phyloP scores from a whole-genome alignment of 1,140 invertebrate genomes.

The Platyscapa corneri region DNA sequence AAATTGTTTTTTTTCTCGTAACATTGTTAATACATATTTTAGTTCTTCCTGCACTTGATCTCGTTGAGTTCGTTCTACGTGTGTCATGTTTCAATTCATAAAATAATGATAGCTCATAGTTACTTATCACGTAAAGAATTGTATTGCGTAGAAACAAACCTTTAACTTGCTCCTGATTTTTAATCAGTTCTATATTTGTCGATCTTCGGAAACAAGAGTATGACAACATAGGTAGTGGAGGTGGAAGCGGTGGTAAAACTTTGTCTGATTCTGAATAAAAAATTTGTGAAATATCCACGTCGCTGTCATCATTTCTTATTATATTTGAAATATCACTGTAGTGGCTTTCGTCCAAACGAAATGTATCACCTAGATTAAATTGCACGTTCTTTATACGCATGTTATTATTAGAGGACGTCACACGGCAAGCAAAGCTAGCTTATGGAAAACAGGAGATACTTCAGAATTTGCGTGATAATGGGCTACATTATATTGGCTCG shows the following conservation, averaged over 20 bases:
- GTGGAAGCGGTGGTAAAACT: constrained; percentile 33
- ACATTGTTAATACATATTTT: constrained; percentile 41
- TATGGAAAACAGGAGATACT: no score
- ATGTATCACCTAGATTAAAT: constrained; percentile 39
- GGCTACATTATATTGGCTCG: no score
- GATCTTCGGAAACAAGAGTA: not conserved
- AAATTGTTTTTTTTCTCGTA: constrained; percentile 34
- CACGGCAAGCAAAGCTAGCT: constrained; percentile 13
- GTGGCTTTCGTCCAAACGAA: constrained; percentile 31
- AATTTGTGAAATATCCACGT: not conserved
- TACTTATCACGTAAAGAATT: not conserved
- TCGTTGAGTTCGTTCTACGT: constrained; percentile 13
- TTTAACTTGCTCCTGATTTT: constrained; percentile 10
- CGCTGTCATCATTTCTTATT: not conserved
- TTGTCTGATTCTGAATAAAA: constrained; percentile 14
- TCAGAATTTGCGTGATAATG: no score
- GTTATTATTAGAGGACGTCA: constrained; percentile 20
- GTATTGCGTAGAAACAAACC: constrained; percentile 20
- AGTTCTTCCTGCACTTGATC: constrained; percentile 48
- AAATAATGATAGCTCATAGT: not conserved
- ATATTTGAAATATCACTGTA: constrained; percentile 17
- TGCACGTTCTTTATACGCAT: not conserved
- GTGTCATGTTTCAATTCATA: not conserved
- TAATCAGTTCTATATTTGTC: not conserved
- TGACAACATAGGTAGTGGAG: constrained; percentile 28